Percentiles rank a stretch among this genome's conserved stretches.
phyloP scores from a whole-genome alignment of 2,113 vertebrate species.

The Macaca nemestrina region DNA sequence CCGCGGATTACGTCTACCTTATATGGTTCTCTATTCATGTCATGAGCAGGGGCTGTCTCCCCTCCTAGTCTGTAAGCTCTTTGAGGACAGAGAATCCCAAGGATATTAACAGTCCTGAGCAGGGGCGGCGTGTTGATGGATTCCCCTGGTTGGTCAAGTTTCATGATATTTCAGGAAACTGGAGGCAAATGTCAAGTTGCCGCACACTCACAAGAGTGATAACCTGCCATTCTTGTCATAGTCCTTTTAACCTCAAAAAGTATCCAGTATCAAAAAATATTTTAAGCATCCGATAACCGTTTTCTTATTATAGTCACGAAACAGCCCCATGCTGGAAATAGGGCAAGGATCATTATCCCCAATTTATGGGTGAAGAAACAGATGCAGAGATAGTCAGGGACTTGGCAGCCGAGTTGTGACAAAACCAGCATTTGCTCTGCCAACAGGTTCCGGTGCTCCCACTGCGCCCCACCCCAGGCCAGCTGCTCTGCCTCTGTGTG shows the following conservation, averaged over 20 bases:
- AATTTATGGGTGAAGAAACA: not conserved
- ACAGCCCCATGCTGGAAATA: not conserved
- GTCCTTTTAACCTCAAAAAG: constrained; percentile 39
- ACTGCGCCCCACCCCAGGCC: accelerated
- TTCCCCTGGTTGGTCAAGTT: not conserved
- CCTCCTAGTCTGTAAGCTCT: constrained; percentile 36
- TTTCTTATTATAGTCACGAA: not conserved
- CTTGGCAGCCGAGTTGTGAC: not conserved
- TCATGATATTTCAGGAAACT: constrained; percentile 41
- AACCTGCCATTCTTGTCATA: not conserved
- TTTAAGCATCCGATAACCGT: not conserved
- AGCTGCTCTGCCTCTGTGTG: not conserved
- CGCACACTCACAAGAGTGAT: not conserved
- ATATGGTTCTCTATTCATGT: constrained; percentile 42
- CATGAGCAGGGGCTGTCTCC: not conserved
- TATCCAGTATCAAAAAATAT: constrained; percentile 44
- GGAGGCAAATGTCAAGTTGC: not conserved
- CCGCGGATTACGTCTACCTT: constrained; percentile 54
- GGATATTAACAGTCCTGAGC: constrained; percentile 49
- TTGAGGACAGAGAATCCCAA: constrained; percentile 71
- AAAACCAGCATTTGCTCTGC: not conserved
- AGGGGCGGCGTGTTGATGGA: not conserved
- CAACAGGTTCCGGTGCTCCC: no score
- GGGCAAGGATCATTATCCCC: not conserved
- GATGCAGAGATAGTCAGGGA: not conserved